Conservation (phyloP, 1,140 invertebrate genomes). For the Caenorhabditis remanei region DNA sequence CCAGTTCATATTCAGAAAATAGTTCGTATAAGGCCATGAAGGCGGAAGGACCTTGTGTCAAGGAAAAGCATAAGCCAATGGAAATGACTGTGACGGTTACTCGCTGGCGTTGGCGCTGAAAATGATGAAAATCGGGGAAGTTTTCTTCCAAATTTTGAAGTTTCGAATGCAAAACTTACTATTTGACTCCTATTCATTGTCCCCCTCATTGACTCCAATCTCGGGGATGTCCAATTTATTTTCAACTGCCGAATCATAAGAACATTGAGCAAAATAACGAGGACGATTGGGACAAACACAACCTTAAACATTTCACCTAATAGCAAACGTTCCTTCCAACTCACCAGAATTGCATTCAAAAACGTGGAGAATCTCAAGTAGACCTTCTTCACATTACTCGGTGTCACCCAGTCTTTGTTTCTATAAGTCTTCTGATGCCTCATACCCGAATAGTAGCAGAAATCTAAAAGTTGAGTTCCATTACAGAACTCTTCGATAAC, state of each 20-base stretch:
- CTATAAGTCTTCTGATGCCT: conserved; percentile 53
- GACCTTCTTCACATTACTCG: conserved; percentile 48
- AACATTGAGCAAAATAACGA: conserved; percentile 74
- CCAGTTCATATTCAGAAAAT: conserved; percentile 70
- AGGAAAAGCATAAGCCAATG: conserved; percentile 75
- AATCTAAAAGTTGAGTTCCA: conserved; percentile 73
- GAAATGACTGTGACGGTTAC: conserved; percentile 76
- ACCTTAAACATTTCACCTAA: conserved; percentile 65
- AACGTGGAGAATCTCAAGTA: conserved; percentile 71
- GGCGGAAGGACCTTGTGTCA: conserved; percentile 77
- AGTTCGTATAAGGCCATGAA: conserved; percentile 75
- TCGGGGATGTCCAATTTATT: conserved; percentile 58
- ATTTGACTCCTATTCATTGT: conserved; percentile 23
- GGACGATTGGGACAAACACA: conserved; percentile 76
- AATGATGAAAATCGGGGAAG: not conserved
- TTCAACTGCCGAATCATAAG: conserved; percentile 70
- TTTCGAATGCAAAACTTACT: conserved; percentile 6
- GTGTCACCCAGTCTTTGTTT: conserved; percentile 51
- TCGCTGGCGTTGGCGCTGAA: conserved; percentile 69
- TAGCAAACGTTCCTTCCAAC: not conserved
- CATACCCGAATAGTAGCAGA: conserved; percentile 69
- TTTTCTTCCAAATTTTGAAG: not conserved
- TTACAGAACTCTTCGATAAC: conserved; percentile 75
- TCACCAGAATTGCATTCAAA: conserved; percentile 74
- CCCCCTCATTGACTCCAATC: conserved; percentile 43